Evolutionary conservation across 1,140 invertebrate species (phyloP).

Genomic region (Dendroctonus ponderosae): DNA sequence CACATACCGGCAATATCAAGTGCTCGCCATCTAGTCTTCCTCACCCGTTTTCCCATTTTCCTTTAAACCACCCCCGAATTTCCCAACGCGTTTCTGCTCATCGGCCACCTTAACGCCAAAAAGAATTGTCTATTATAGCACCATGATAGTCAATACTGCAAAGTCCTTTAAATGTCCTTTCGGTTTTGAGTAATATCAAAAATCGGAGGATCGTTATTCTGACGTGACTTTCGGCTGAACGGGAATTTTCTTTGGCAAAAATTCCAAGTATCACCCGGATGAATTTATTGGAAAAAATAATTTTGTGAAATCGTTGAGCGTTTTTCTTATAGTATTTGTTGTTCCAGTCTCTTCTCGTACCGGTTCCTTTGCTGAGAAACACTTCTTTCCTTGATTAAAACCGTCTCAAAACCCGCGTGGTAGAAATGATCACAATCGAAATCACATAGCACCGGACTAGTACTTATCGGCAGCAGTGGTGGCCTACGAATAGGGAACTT

Average conservation of each 20-base stretch:
- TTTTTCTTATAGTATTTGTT: neutral
- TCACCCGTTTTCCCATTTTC: constrained; percentile 48
- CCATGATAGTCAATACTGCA: constrained; percentile 10
- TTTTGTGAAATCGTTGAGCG: neutral
- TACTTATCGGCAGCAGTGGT: constrained; percentile 16
- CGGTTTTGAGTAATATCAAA: neutral
- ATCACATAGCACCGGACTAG: constrained; percentile 20
- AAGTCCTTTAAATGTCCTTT: constrained; percentile 5
- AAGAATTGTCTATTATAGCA: constrained; percentile 21
- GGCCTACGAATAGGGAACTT: constrained; percentile 17
- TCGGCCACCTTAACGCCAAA: constrained; percentile 26
- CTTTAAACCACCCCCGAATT: constrained; percentile 33
- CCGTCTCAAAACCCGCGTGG: constrained; percentile 22
- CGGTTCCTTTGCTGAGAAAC: too few species aligned
- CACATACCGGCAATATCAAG: constrained; percentile 46
- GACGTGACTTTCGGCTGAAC: neutral
- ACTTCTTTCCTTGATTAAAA: neutral
- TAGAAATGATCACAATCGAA: constrained; percentile 16
- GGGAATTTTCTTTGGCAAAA: neutral
- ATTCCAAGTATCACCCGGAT: neutral
- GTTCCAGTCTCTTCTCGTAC: neutral
- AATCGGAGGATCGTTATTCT: too few species aligned
- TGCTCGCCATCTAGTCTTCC: constrained; percentile 49
- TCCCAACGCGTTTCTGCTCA: constrained; percentile 19
- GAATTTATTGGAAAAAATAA: neutral